Evolutionary conservation across 2,797 vertebrate genomes (phyloP), one percentile per base, ranked within the genome.

Genomic region (Lemur catta): DNA sequence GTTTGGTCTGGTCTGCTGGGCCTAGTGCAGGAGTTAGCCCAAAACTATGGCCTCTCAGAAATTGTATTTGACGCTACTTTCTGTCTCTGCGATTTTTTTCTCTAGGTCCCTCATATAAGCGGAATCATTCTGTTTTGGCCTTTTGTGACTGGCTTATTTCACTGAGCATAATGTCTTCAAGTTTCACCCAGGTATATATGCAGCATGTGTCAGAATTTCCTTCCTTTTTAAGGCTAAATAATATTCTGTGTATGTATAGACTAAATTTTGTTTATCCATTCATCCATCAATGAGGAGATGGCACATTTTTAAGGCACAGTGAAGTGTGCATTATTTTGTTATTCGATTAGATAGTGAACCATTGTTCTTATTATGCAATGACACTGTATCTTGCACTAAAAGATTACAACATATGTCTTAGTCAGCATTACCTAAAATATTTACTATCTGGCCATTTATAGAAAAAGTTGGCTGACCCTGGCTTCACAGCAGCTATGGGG

Each of bases 361-460:
- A 0, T 22, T 3, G 13, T 4, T 30, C 43, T 30, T 26, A 6
- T 33, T 11, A 18, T 0, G 26, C 43, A n/a, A 10, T 0, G 61
- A 57, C n/a, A 20, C 7, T 50, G 0, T 24, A 15, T 33, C 89
- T 71, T 71, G 12, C 8, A 67, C 48, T 86, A 14, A 38, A 72
- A 55, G 35, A 71, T 17, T 4, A 12, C 6, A 30, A 3, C 12
- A 4, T 1, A 1, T 7, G 11, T 5, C 65, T 38, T 33, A 48
- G 38, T n/a, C 57, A 67, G 22, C 20, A 22, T 6, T 0, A 8
- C 48, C 61, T 78, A 43, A 76, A 41, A 28, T 4, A 59, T 5
- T 76, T 24, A 33, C 79, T 35, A 2, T 15, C 84, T 85, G 72
- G 55, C 24, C 6, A 1, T 3, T 69, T 48, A 22, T 13, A 18